A percentile compares a stretch with the other conserved stretches of the same genome.
Conservation (phyloP, 2,888 invertebrate genomes). For the Uloborus plumipes region DNA sequence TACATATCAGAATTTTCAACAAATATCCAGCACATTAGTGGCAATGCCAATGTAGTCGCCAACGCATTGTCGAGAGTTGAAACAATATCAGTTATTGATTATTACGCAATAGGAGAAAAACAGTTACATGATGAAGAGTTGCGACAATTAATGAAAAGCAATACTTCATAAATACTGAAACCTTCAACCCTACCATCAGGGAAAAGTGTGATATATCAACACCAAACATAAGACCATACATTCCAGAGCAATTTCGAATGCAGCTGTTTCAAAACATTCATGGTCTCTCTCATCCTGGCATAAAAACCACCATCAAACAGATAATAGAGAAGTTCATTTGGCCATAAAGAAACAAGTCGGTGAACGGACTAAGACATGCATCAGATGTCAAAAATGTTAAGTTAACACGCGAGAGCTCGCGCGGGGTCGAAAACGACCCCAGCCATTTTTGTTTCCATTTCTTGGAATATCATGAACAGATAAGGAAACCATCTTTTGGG, state of each 20-base stretch:
- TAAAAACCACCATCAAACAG: constrained; percentile 13
- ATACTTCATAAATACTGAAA: not conserved
- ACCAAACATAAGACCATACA: constrained; percentile 12
- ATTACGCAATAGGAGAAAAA: constrained; percentile 7
- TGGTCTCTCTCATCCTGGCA: constrained; percentile 3
- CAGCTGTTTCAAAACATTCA: constrained; percentile 11
- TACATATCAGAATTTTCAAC: constrained; percentile 69
- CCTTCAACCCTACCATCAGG: not conserved
- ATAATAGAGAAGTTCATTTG: constrained; percentile 31
- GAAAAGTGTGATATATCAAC: constrained; percentile 17
- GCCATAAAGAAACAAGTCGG: constrained; percentile 15
- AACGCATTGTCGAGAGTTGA: constrained; percentile 48
- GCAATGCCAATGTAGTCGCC: constrained; percentile 47
- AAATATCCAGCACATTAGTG: constrained; percentile 69
- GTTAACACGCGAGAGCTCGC: too few species aligned
- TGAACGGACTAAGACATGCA: constrained; percentile 3
- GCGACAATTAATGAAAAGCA: not conserved
- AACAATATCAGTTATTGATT: not conserved
- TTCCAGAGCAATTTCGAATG: constrained; percentile 2
- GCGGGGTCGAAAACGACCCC: too few species aligned
- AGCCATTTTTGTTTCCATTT: too few species aligned
- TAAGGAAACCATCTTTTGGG: too few species aligned
- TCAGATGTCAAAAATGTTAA: constrained; percentile 8
- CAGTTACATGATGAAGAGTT: constrained; percentile 15
- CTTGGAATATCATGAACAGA: too few species aligned